Percentiles rank a stretch among this genome's conserved stretches.
Evolutionary conservation across 1,140 invertebrate genomes (phyloP).

Genomic region (Ericerus pela): DNA sequence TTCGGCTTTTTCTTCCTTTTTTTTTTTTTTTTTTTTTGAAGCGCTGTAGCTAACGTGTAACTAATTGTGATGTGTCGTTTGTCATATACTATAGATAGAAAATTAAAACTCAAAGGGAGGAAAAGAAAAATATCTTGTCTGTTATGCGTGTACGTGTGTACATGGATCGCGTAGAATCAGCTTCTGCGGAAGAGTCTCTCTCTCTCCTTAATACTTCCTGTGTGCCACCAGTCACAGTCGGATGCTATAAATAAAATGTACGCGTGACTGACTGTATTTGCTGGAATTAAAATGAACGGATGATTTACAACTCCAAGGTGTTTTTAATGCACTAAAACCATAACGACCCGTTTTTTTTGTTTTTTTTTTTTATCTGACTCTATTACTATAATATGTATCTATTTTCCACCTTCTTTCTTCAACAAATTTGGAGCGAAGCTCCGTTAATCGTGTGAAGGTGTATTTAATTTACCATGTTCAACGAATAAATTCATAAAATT

Average conservation of each 20-base stretch:
- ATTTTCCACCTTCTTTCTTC: background rate
- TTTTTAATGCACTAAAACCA: background rate
- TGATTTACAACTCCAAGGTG: background rate
- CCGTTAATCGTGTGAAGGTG: background rate
- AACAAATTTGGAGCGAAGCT: background rate
- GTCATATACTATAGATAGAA: no score
- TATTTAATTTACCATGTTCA: background rate
- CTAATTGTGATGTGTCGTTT: no score
- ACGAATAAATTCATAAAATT: slow-evolving; percentile 1
- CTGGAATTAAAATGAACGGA: slow-evolving; percentile 3
- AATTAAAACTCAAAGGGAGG: no score
- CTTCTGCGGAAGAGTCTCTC: no score
- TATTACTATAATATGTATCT: background rate
- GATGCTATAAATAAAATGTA: slow-evolving; percentile 8
- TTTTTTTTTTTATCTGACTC: background rate
- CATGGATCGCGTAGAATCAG: no score
- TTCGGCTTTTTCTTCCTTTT: no score
- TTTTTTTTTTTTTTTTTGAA: no score
- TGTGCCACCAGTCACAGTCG: no score
- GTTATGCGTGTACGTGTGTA: no score
- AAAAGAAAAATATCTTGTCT: no score
- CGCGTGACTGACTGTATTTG: slow-evolving; percentile 2
- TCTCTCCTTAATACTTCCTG: no score
- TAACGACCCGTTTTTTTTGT: background rate
- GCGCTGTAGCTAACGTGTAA: no score